Evolutionary conservation across 2,888 invertebrate genomes (phyloP).

Genomic region (Drosophila mayaguana): DNA sequence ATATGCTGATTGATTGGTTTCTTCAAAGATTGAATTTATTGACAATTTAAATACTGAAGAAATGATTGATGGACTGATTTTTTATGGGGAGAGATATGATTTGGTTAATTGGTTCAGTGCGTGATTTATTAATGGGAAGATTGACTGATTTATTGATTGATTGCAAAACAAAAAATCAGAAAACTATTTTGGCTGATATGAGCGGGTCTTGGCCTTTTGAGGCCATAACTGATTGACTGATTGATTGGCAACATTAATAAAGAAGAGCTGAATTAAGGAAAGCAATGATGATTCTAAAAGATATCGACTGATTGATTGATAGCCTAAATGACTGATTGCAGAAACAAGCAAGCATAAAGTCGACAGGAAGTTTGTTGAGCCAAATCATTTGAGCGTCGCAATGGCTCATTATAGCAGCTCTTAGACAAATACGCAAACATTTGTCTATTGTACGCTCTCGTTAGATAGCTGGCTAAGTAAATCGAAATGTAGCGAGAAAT

Average conservation of each 20-base stretch:
- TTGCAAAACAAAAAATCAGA: too few species aligned
- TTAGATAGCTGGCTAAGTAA: not conserved
- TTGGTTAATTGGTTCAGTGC: too few species aligned
- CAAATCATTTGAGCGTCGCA: not conserved
- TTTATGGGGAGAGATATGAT: not conserved
- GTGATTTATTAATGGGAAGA: too few species aligned
- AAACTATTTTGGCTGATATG: too few species aligned
- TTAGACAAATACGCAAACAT: not conserved
- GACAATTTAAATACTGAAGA: not conserved
- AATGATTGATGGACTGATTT: not conserved
- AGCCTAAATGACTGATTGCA: not conserved
- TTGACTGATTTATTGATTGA: too few species aligned
- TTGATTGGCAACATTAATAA: not conserved
- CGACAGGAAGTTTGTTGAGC: not conserved
- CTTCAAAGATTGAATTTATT: too few species aligned
- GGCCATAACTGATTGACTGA: not conserved
- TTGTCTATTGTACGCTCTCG: conserved; percentile 1
- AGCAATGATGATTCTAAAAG: too few species aligned
- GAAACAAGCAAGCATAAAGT: not conserved
- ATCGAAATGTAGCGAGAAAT: conserved; percentile 13
- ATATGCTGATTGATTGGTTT: not conserved
- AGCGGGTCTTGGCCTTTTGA: not conserved
- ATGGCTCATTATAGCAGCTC: not conserved
- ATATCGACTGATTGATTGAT: not conserved
- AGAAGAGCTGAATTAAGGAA: not conserved